Conservation (phyloP, 2,888 invertebrate species). For the Drosophila prolongata region DNA sequence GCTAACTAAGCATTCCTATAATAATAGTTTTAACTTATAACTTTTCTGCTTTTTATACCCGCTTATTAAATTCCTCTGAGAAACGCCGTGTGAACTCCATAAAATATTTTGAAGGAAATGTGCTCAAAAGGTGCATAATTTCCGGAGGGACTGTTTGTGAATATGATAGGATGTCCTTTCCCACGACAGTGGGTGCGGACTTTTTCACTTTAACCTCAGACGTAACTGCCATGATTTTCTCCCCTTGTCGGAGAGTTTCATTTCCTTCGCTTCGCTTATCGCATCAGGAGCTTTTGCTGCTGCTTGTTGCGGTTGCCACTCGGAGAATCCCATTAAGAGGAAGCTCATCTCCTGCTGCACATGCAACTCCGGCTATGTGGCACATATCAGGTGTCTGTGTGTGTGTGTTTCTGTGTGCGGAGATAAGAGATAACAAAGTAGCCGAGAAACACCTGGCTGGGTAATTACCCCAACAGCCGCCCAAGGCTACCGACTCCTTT, state of each 20-base stretch:
- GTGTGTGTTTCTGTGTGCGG: constrained; percentile 22
- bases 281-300: constrained; percentile 28
- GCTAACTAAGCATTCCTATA: too few species aligned
- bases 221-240: constrained; percentile 23
- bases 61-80: too few species aligned
- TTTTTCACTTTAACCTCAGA: constrained; percentile 33
- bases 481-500: constrained; percentile 16
- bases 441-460: constrained; percentile 58
- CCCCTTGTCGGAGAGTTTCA: constrained; percentile 28
- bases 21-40: too few species aligned
- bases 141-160: constrained; percentile 16
- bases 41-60: too few species aligned
- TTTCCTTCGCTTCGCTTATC: constrained; percentile 26
- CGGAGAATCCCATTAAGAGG: constrained; percentile 45
- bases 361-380: constrained; percentile 16
- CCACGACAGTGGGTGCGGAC: constrained; percentile 9
- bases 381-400: constrained; percentile 5
- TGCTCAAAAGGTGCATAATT: constrained; percentile 15
- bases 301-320: constrained; percentile 39
- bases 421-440: constrained; percentile 68
- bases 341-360: constrained; percentile 45
- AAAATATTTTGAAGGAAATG: constrained; percentile 1
- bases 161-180: constrained; percentile 1
- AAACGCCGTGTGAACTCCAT: neutral
- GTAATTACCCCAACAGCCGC: constrained; percentile 59